These are phyloP conservation scores for Scomber colias DNA, from an alignment of 2,113 vertebrate species.

Conservation along the genomic window DNA sequence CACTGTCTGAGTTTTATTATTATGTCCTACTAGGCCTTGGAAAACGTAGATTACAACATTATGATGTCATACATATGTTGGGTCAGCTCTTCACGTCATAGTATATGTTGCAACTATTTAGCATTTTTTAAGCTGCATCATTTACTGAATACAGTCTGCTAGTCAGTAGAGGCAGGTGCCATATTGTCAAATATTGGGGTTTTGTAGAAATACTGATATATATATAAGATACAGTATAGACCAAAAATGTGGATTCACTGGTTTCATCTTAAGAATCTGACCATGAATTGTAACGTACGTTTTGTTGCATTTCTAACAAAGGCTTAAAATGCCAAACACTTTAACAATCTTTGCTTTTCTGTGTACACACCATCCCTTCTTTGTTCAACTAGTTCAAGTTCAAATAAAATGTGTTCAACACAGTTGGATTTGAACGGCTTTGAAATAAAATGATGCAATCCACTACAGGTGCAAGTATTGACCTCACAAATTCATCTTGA, in stretches of 20 bases:
- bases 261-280: too few relatives aligned
- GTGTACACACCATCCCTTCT: neutral
- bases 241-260: too few relatives aligned
- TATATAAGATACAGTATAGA: too few relatives aligned
- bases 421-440: neutral
- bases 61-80: neutral
- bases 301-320: too few relatives aligned
- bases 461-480: neutral
- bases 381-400: constrained; percentile 7
- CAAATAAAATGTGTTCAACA: constrained; percentile 5
- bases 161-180: too few relatives aligned
- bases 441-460: neutral
- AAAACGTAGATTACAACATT: neutral
- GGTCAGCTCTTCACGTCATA: neutral
- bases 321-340: too few relatives aligned
- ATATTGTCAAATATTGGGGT: too few relatives aligned
- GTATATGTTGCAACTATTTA: neutral
- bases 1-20: neutral
- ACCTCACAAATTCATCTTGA: neutral
- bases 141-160: neutral
- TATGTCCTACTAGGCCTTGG: neutral
- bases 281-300: too few relatives aligned
- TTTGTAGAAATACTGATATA: too few relatives aligned
- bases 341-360: too few relatives aligned
- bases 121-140: neutral